phyloP scores from a whole-genome alignment of 1,140 invertebrate species.

The Amphibalanus amphitrite region DNA sequence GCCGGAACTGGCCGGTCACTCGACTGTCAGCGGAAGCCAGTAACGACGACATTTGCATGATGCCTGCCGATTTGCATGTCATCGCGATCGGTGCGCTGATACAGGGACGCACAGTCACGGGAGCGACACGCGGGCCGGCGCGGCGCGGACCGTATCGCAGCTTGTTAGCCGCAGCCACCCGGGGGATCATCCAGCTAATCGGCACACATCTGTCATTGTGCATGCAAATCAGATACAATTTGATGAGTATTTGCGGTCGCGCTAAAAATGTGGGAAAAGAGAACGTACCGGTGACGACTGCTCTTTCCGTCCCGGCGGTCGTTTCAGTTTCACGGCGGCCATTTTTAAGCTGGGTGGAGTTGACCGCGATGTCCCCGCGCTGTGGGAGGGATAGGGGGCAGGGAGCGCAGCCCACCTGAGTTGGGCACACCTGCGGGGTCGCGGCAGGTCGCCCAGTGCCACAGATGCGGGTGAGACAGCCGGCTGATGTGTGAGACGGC shows the following conservation, averaged over 20 bases:
- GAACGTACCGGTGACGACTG: not conserved
- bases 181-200: not conserved
- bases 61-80: not conserved
- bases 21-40: not conserved
- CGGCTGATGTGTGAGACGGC: not conserved
- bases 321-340: not conserved
- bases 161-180: not conserved
- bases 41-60: not conserved
- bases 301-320: not conserved
- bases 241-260: not conserved
- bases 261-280: not conserved
- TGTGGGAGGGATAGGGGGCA: too few species aligned
- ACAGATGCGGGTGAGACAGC: not conserved
- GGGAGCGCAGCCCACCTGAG: not conserved
- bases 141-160: not conserved
- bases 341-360: not conserved
- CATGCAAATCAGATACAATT: not conserved
- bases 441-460: not conserved
- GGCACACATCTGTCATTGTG: not conserved
- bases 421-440: not conserved
- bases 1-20: too few species aligned
- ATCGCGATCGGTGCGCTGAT: not conserved
- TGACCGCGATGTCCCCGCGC: too few species aligned
- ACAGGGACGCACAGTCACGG: not conserved
- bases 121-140: too few species aligned